A percentile compares a stretch with the other conserved stretches of the same genome.
Evolutionary conservation across 2,113 vertebrate species (phyloP).

Genomic region (Gracilinanus agilis): DNA sequence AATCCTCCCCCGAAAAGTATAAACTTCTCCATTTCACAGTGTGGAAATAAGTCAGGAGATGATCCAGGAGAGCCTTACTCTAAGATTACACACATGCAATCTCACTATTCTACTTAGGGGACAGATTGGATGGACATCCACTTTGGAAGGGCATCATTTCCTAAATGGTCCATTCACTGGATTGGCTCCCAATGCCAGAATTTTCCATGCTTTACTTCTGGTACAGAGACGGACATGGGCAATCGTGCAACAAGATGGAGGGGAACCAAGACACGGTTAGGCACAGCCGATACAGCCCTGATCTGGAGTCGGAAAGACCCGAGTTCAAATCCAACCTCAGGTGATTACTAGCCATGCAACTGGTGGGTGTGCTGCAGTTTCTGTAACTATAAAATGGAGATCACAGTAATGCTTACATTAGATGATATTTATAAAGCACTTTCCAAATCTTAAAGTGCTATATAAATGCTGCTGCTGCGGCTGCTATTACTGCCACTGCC

Average conservation of each 20-base stretch:
- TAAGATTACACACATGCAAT: conserved; percentile 25
- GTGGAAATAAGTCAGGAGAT: not conserved
- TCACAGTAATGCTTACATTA: not conserved
- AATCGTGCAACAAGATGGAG: not conserved
- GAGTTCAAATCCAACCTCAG: not conserved
- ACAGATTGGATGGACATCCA: conserved; percentile 4
- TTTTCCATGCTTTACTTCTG: conserved; percentile 17
- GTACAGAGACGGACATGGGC: not conserved
- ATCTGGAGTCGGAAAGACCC: not conserved
- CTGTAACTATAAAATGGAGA: not conserved
- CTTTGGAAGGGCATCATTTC: not conserved
- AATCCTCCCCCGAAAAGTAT: conserved; percentile 7
- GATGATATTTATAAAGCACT: too few species aligned
- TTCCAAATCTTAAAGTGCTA: not conserved
- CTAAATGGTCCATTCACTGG: not conserved
- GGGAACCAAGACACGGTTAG: not conserved
- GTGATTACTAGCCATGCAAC: not conserved
- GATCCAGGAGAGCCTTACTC: conserved; percentile 13
- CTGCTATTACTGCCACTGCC: not conserved
- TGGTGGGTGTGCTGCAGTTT: not conserved
- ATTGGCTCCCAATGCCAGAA: not conserved
- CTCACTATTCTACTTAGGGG: conserved; percentile 39
- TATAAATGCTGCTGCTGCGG: not conserved
- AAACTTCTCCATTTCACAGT: conserved; percentile 36
- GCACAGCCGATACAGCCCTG: not conserved